Percentiles rank a stretch among this genome's conserved stretches.
Conservation (phyloP, 2,888 invertebrate species). For the Bombylius discolor region DNA sequence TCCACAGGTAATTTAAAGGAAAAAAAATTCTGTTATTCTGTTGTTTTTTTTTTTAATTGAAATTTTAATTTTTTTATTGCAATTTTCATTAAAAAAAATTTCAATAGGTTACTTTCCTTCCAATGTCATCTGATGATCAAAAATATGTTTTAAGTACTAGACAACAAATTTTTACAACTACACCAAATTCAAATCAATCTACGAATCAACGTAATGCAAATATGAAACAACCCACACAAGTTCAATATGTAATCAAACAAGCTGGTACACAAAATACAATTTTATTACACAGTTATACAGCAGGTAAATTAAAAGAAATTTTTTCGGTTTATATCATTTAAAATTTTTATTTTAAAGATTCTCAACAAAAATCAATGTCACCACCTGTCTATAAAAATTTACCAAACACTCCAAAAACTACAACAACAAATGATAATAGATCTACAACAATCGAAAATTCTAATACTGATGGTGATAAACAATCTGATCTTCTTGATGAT, state of each 20-base stretch:
- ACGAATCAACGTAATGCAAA: constrained; percentile 5
- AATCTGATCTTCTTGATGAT: constrained; percentile 18
- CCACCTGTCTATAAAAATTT: constrained; percentile 31
- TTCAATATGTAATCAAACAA: constrained; percentile 31
- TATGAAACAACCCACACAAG: constrained; percentile 16
- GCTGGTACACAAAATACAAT: constrained; percentile 13
- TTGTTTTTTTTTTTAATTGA: not conserved
- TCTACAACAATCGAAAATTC: not conserved
- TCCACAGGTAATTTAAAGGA: constrained; percentile 25
- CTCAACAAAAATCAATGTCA: constrained; percentile 14
- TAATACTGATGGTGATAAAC: constrained; percentile 8
- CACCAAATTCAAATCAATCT: constrained; percentile 2
- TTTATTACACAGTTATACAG: constrained; percentile 14
- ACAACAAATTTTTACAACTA: constrained; percentile 6
- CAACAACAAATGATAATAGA: not conserved
- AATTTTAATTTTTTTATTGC: not conserved
- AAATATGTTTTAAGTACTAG: constrained; percentile 12
- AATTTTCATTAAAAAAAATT: not conserved
- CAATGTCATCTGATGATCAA: constrained; percentile 16
- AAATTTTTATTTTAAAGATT: not conserved
- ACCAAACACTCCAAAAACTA: constrained; percentile 11
- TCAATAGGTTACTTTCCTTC: constrained; percentile 17
- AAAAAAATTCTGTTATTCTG: not conserved
- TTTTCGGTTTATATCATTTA: not conserved
- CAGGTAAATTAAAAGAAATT: constrained; percentile 6